Evolutionary conservation across 2,113 vertebrate species (phyloP).

Genomic region (Bos indicus): DNA sequence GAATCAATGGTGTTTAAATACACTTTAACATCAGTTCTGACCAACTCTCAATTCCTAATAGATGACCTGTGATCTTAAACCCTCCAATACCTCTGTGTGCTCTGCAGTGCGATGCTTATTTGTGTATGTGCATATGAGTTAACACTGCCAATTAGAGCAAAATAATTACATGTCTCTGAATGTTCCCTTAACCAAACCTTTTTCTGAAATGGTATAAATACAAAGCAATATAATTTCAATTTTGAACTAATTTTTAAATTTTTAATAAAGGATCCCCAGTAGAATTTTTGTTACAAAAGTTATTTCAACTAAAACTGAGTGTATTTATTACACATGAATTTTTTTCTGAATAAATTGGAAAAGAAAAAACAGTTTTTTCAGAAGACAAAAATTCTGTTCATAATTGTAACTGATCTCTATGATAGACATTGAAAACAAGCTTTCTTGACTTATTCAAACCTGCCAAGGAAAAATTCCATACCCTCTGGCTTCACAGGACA

Average conservation of each 20-base stretch:
- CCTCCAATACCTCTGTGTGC: background rate
- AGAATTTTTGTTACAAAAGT: background rate
- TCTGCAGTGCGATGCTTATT: background rate
- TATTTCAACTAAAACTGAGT: background rate
- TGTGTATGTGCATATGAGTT: background rate
- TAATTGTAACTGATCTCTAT: background rate
- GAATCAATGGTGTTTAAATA: background rate
- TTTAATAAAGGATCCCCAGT: background rate
- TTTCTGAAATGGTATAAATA: background rate
- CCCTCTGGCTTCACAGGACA: background rate
- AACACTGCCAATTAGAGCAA: background rate
- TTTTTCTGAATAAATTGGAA: background rate
- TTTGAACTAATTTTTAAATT: constrained; percentile 14
- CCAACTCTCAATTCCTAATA: background rate
- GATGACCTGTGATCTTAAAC: background rate
- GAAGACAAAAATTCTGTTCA: background rate
- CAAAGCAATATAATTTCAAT: background rate
- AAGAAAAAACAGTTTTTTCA: constrained; percentile 16
- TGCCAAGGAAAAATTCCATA: background rate
- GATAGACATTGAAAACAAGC: background rate
- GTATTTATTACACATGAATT: background rate
- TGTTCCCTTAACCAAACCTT: constrained; percentile 6
- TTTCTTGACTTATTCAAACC: background rate
- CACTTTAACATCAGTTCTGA: background rate
- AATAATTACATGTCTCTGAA: background rate